Evolutionary conservation across 1,140 invertebrate genomes (phyloP).

Genomic region (Papilio polytes): DNA sequence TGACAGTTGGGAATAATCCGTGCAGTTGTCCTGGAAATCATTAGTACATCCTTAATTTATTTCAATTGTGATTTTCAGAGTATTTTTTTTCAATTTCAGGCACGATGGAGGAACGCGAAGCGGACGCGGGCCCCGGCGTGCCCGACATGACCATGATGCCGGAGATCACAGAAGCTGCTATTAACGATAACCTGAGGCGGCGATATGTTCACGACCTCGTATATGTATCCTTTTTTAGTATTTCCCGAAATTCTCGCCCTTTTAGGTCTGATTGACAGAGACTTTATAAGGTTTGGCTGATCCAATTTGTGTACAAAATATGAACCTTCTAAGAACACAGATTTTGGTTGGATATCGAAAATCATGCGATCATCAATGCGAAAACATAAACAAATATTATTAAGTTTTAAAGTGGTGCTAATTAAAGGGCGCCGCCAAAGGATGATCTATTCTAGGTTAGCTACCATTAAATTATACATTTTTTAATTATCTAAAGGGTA

Average conservation of each 20-base stretch:
- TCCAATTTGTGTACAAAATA: too few species aligned
- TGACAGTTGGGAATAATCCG: too few species aligned
- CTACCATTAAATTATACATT: too few species aligned
- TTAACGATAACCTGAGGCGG: conserved; percentile 94
- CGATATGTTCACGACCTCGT: conserved; percentile 94
- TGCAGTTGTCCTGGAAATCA: too few species aligned
- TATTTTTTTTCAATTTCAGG: conserved; percentile 59
- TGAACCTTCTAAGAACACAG: too few species aligned
- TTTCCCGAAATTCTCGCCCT: neutral
- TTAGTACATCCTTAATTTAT: neutral
- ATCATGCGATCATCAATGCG: too few species aligned
- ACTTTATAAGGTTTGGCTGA: neutral
- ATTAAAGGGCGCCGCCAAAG: too few species aligned
- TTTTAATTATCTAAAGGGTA: too few species aligned
- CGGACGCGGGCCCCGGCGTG: conserved; percentile 86
- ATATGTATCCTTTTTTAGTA: conserved; percentile 93
- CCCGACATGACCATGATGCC: conserved; percentile 97
- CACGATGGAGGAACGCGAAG: conserved; percentile 76
- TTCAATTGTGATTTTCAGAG: conserved; percentile 22
- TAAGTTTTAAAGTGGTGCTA: too few species aligned
- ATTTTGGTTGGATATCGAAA: too few species aligned
- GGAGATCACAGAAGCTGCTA: conserved; percentile 95
- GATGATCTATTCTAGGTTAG: too few species aligned
- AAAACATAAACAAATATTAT: too few species aligned
- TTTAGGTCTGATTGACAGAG: neutral